These are phyloP conservation scores for Bhutanitis thaidina DNA, from an alignment of 2,888 invertebrate genomes.

Conservation along the genomic window DNA sequence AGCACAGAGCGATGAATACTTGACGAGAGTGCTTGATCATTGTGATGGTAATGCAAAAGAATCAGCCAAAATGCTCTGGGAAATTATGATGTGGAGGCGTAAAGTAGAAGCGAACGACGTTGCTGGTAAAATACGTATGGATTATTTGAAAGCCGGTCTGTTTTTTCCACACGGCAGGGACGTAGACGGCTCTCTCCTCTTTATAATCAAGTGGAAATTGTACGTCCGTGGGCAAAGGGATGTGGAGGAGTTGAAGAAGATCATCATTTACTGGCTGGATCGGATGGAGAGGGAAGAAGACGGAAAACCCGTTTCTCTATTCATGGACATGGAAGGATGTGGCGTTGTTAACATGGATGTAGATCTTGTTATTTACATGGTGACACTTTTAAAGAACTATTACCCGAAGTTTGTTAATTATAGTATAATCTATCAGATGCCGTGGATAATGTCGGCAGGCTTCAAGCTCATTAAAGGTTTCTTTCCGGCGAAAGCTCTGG, in stretches of 20 bases:
- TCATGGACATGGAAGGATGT: constrained; percentile 91
- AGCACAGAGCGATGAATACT: constrained; percentile 85
- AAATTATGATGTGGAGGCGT: constrained; percentile 90
- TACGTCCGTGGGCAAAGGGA: constrained; percentile 86
- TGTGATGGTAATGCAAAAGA: constrained; percentile 83
- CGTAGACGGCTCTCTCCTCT: constrained; percentile 80
- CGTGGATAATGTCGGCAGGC: constrained; percentile 92
- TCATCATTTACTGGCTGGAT: constrained; percentile 90
- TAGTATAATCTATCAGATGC: constrained; percentile 92
- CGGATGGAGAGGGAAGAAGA: constrained; percentile 84
- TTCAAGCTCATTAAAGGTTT: constrained; percentile 91
- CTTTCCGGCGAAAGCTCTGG: constrained; percentile 90
- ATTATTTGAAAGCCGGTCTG: constrained; percentile 88
- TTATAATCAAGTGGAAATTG: constrained; percentile 87
- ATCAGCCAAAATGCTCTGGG: constrained; percentile 88
- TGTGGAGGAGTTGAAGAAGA: constrained; percentile 84
- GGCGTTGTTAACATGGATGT: constrained; percentile 91
- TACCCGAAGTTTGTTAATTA: constrained; percentile 91
- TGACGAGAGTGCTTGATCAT: constrained; percentile 86
- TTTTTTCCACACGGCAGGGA: constrained; percentile 83
- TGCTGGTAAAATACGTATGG: constrained; percentile 83
- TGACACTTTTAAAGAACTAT: constrained; percentile 88
- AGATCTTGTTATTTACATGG: constrained; percentile 90
- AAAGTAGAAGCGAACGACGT: constrained; percentile 88
- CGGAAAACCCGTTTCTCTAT: constrained; percentile 85